A percentile compares a stretch with the other conserved stretches of the same genome.
phyloP scores from a whole-genome alignment of 1,140 invertebrate species.

The Trypoxylus dichotomus region DNA sequence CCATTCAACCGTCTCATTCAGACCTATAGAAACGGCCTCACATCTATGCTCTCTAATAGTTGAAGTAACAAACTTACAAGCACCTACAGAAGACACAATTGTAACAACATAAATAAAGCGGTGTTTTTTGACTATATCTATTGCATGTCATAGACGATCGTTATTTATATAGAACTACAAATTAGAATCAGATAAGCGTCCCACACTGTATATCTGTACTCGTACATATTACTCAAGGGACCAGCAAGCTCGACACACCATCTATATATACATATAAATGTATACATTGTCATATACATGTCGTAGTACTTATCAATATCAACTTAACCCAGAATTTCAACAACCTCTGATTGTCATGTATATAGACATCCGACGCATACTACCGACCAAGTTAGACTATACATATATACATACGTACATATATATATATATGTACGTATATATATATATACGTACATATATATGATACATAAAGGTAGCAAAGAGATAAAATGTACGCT shows the following conservation, averaged over 20 bases:
- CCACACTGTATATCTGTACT: too few relatives aligned
- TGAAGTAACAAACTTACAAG: too few relatives aligned
- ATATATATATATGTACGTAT: neutral
- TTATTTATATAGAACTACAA: neutral
- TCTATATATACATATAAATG: neutral
- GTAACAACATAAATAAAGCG: neutral
- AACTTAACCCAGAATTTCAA: neutral
- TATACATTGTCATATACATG: neutral
- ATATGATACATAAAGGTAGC: neutral
- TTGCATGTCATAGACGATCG: neutral
- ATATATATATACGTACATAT: neutral
- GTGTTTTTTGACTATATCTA: neutral
- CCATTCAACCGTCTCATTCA: too few relatives aligned
- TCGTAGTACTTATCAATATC: neutral
- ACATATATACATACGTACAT: neutral
- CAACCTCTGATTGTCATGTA: neutral
- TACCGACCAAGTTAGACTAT: neutral
- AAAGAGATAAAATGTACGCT: slow-evolving; percentile 1
- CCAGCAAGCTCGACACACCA: neutral
- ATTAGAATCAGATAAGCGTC: neutral
- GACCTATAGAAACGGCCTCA: too few relatives aligned
- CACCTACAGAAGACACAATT: too few relatives aligned
- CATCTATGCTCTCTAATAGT: too few relatives aligned
- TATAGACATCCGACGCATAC: neutral
- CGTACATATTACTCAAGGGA: neutral